phyloP scores from a whole-genome alignment of 2,888 invertebrate species.

The Petrolisthes manimaculis region DNA sequence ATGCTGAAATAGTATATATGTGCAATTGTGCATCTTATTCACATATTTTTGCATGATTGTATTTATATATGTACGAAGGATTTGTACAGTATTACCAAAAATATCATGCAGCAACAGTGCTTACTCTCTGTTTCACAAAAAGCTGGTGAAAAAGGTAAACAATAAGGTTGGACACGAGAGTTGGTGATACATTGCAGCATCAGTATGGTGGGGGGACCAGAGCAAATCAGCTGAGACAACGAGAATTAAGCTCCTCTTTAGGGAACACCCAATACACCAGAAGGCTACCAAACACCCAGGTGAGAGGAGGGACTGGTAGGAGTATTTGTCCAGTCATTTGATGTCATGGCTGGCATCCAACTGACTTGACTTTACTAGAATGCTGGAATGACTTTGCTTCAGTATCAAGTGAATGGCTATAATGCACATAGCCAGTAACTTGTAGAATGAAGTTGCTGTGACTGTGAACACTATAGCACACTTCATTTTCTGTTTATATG shows the following conservation, averaged over 20 bases:
- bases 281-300: conserved; percentile 45
- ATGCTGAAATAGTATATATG: no score
- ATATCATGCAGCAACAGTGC: no score
- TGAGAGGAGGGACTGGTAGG: conserved; percentile 24
- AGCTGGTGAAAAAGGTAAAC: no score
- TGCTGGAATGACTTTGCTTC: neutral
- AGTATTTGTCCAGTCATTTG: no score
- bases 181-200: conserved; percentile 47
- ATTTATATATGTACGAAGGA: no score
- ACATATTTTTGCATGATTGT: no score
- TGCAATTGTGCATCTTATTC: no score
- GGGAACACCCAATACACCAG: conserved; percentile 38
- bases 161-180: conserved; percentile 10
- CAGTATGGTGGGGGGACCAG: conserved; percentile 39
- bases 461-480: neutral
- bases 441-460: neutral
- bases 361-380: neutral
- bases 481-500: neutral
- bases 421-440: neutral
- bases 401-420: neutral
- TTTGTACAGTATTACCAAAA: no score
- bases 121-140: no score
- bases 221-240: conserved; percentile 46
- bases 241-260: conserved; percentile 41
- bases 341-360: neutral